phyloP scores from a whole-genome alignment of 2,113 vertebrate species.

The Lophochroa leadbeateri region DNA sequence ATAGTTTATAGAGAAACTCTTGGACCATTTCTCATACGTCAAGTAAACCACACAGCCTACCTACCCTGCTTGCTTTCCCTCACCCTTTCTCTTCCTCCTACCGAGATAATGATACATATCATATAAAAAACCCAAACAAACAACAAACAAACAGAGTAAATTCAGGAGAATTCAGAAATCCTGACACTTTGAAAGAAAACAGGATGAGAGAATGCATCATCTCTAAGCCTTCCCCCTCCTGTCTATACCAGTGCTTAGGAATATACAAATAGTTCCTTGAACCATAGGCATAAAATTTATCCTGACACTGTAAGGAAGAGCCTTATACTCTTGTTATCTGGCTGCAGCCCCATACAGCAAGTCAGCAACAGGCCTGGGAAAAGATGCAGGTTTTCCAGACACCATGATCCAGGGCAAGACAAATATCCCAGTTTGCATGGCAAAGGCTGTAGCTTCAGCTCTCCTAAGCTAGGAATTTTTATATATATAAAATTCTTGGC shows the following conservation, averaged over 20 bases:
- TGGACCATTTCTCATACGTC: not conserved
- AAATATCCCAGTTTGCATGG: fast-evolving
- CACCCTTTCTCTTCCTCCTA: not conserved
- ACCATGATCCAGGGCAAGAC: not conserved
- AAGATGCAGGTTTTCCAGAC: not conserved
- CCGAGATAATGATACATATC: not conserved
- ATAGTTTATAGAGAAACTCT: not conserved
- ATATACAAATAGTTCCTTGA: not conserved
- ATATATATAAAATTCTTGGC: not conserved
- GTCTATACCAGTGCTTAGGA: not conserved
- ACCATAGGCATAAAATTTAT: not conserved
- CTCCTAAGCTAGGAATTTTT: not conserved
- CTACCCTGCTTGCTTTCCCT: not conserved
- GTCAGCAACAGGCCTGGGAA: not conserved
- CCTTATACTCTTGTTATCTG: not conserved
- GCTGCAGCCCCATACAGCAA: not conserved
- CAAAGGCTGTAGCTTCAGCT: not conserved
- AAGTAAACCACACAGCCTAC: not conserved
- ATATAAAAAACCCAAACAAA: not conserved
- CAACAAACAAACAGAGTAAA: not conserved
- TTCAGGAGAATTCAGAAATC: not conserved
- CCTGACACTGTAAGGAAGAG: not conserved
- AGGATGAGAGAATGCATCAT: not conserved
- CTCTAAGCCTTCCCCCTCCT: not conserved
- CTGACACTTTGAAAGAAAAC: not conserved